Evolutionary conservation across 2,113 vertebrate genomes (phyloP), one percentile per base, ranked within the genome.

Genomic region (Plectropomus leopardus): DNA sequence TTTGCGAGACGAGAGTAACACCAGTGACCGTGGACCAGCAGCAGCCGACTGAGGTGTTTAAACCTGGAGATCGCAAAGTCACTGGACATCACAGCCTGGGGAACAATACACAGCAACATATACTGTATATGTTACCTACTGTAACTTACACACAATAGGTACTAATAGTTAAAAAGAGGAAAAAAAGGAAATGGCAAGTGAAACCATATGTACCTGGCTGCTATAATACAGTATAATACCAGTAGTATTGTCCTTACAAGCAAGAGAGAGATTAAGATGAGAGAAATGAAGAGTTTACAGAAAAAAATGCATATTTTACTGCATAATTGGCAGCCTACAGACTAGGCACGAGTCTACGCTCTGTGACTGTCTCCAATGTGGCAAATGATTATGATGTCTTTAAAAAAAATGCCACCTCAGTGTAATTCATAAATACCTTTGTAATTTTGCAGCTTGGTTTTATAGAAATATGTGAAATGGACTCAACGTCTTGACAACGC

Each of bases 31-130:
- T 99, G 98, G 51, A 99, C 97, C 2, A 99, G 94, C 42, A 99
- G 91, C 57, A 99, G 93, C 73, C 97, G 98, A 77, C 96, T 95
- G 47, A 99, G 95, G 78, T 99, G 97, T 60, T 96, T 96, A 78
- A 99, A 99, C 78, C 95, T 95, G 70, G 97, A 94, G 89, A 99
- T 95, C 71, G 98, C 97, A 82, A 98, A 99, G 92, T 99, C 98
- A 40, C 98, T 99, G 90, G 98, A 97, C 98, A 99, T 99, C 76
- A 98, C 96, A 14, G 98, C 98, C 98, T 99, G 92, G 1, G 51
- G 70, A 28, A 3, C 0, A 24, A 36, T 3, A 9, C 28, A 83
- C 88, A 97, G 14, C 0, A 21, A 45, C 32, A 44, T 1, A 19
- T n/a, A n/a, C n/a, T n/a, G n/a, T n/a, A n/a, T 21, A 50, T 4